Base-by-base conservation (phyloP, 2,797 vertebrate species). In the Micropoecilia bifurca region DNA sequence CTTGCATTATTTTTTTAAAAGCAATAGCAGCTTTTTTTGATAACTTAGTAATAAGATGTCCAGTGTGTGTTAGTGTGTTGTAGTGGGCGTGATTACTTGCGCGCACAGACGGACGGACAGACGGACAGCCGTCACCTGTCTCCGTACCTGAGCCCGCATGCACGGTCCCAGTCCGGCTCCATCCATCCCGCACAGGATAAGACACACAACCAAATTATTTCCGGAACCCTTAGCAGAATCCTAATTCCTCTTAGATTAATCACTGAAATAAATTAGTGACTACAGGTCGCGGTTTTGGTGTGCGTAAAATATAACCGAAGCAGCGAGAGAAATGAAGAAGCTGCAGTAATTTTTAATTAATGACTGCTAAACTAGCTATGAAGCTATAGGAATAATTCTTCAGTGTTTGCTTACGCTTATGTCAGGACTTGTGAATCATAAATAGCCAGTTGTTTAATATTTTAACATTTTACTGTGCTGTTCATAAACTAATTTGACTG, bases 71-170 rank as follows among this genome's bases (percentile, higher is more conserved):
- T 39, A 14, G 81, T 71, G 75, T 80, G 77, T 47, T 76, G 76
- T 75, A 80, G 50, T 46, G 59, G 71, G 80, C 33, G 66, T 69
- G 74, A 59, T 81, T 30, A 57, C 43, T 57, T 33, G 8, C 45
- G 33, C 30, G 69, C 30, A 20, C 61, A 63, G 33, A 33, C 33
- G 33, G 33, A 33, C 33, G 33, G 33, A 73, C 69, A 68, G n/a
- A 80, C 77, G 12, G n/a, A 46, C 82, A 81, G 80, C 74, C 80
- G 81, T 71, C 92, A 93, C 89, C 91, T 91, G 90, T 86, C 85
- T 84, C 85, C 85, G 66, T 86, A 91, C 89, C 90, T 92, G 90
- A 80, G 85, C 84, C 84, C 84, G 47, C 76, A 86, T 85, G 78
- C 80, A 81, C 75, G 76, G 75, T 53, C 75, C 78, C 71, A 53